Percentiles rank a stretch among this genome's conserved stretches.
Conservation (phyloP, 2,797 vertebrate species). For the Manis crassicaudata region DNA sequence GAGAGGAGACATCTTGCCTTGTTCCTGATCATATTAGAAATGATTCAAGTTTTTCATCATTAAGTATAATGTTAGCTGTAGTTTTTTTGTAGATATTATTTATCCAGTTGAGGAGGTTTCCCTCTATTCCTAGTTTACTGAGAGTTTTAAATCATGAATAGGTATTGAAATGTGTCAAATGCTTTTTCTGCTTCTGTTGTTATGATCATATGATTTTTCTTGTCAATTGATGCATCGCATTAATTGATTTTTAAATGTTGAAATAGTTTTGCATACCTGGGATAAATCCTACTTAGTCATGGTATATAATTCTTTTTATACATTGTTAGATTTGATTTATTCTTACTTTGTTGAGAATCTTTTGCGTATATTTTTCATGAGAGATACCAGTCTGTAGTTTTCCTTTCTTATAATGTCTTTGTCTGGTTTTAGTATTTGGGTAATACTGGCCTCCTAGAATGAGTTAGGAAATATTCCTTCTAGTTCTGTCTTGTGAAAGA, state of each 20-base stretch:
- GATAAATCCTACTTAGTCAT: background rate
- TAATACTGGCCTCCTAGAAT: background rate
- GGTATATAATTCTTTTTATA: background rate
- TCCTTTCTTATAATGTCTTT: background rate
- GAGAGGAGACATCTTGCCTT: background rate
- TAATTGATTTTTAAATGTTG: background rate
- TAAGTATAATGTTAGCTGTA: background rate
- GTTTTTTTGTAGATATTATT: background rate
- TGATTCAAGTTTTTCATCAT: background rate
- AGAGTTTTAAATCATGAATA: background rate
- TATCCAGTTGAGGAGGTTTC: background rate
- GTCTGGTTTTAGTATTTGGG: background rate
- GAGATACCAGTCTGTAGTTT: background rate
- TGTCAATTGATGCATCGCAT: background rate
- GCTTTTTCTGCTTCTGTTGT: background rate
- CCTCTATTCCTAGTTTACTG: background rate
- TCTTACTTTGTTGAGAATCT: background rate
- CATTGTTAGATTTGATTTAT: background rate
- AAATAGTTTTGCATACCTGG: background rate
- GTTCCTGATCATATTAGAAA: background rate
- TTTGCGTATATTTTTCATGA: background rate
- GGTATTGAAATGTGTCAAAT: background rate
- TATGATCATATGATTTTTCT: background rate
- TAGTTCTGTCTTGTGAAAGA: background rate
- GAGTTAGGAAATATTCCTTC: background rate